These are phyloP conservation scores for Pangasius larnaudii DNA, from an alignment of 2,797 vertebrate species.

Conservation along the genomic window DNA sequence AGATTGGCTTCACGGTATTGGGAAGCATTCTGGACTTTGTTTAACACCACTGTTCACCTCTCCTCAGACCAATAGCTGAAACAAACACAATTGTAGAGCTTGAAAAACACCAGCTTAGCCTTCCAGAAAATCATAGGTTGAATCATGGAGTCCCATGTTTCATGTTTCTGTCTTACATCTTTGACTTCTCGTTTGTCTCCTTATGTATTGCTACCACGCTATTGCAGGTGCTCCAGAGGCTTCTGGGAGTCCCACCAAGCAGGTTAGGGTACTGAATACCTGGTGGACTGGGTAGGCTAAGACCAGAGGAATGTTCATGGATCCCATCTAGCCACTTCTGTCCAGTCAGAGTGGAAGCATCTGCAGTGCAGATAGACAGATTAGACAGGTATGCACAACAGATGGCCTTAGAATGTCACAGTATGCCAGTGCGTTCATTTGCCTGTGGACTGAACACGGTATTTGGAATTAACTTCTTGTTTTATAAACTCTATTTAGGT, in stretches of 20 bases:
- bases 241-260: neutral
- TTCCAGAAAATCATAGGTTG: neutral
- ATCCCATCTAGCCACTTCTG: neutral
- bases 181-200: neutral
- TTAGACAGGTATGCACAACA: too few relatives aligned
- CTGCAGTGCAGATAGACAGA: too few relatives aligned
- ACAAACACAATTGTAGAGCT: neutral
- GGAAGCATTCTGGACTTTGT: neutral
- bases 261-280: neutral
- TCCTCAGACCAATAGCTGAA: neutral
- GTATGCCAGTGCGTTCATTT: neutral
- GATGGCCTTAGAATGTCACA: too few relatives aligned
- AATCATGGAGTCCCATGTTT: neutral
- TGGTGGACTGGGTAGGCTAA: neutral
- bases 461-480: neutral
- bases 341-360: neutral
- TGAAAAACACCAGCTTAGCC: neutral
- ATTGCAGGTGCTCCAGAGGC: neutral
- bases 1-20: neutral
- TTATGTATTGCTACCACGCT: neutral
- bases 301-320: neutral
- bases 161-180: neutral
- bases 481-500: neutral
- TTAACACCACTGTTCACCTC: neutral
- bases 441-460: neutral